Percentiles rank a stretch among this genome's conserved stretches.
These are phyloP conservation scores for Podocnemis expansa DNA, from an alignment of 2,113 vertebrate genomes.

Conservation along the genomic window DNA sequence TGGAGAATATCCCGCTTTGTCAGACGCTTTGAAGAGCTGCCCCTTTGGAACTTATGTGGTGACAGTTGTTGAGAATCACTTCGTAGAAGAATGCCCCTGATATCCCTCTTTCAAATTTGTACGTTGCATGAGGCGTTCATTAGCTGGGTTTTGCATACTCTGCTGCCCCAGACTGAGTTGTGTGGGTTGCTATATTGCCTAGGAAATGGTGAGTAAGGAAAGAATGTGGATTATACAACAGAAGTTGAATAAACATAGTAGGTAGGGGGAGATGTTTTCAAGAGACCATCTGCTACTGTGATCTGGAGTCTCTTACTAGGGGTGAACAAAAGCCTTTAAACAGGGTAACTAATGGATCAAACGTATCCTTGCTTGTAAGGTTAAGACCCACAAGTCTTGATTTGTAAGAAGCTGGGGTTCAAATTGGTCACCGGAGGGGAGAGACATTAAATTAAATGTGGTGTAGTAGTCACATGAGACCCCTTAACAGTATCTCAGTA, in stretches of 20 bases:
- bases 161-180: neutral
- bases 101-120: neutral
- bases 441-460: slow-evolving; percentile 65
- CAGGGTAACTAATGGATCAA: slow-evolving; percentile 64
- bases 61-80: neutral
- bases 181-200: neutral
- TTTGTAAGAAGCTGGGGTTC: slow-evolving; percentile 44
- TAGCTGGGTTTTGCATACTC: neutral
- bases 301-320: neutral
- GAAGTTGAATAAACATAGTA: slow-evolving; percentile 36
- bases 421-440: slow-evolving; percentile 64
- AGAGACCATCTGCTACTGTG: slow-evolving; percentile 69
- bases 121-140: fast-evolving
- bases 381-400: slow-evolving; percentile 66
- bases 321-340: slow-evolving; percentile 68
- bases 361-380: slow-evolving; percentile 68
- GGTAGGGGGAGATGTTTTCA: slow-evolving; percentile 20
- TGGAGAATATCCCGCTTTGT: too few species aligned
- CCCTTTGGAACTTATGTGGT: too few species aligned
- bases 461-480: slow-evolving; percentile 56
- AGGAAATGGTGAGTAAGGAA: slow-evolving; percentile 3
- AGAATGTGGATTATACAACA: neutral
- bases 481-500: slow-evolving; percentile 57
- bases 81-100: neutral
- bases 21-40: too few species aligned